Conservation (phyloP, 2,113 vertebrate genomes). For the Nyctereutes procyonoides region DNA sequence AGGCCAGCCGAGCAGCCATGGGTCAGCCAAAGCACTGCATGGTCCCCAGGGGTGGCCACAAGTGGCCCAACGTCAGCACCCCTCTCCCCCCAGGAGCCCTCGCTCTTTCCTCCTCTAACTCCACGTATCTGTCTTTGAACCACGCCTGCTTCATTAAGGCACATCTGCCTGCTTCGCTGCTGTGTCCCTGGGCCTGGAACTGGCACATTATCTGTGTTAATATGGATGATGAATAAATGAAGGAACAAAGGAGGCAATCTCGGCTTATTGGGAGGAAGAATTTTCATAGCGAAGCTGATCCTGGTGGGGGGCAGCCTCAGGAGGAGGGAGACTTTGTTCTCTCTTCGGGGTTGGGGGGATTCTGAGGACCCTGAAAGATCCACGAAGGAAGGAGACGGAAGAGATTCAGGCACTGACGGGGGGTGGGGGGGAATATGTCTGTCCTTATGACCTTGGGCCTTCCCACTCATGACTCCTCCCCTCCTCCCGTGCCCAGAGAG, state of each 20-base stretch:
- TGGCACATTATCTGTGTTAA: accelerated
- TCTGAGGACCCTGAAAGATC: neutral
- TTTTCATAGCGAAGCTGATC: neutral
- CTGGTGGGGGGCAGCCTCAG: too few species aligned
- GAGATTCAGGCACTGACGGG: too few species aligned
- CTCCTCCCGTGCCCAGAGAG: neutral
- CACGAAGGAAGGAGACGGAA: neutral
- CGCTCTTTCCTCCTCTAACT: neutral
- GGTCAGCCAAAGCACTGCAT: neutral
- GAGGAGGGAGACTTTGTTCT: neutral
- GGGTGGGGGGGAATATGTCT: neutral
- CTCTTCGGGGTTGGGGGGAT: neutral
- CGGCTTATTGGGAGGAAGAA: neutral
- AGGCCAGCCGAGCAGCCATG: neutral
- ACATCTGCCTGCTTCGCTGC: neutral
- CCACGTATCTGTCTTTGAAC: neutral
- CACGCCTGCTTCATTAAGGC: neutral
- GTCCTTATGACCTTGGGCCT: neutral
- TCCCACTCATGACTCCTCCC: neutral
- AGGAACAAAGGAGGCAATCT: neutral
- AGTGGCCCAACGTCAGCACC: neutral
- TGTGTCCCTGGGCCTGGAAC: neutral
- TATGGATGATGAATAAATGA: neutral
- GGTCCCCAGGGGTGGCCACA: neutral
- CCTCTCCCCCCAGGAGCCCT: too few species aligned